These are phyloP conservation scores for Synanceia verrucosa DNA, from an alignment of 2,797 vertebrate species.

Conservation along the genomic window DNA sequence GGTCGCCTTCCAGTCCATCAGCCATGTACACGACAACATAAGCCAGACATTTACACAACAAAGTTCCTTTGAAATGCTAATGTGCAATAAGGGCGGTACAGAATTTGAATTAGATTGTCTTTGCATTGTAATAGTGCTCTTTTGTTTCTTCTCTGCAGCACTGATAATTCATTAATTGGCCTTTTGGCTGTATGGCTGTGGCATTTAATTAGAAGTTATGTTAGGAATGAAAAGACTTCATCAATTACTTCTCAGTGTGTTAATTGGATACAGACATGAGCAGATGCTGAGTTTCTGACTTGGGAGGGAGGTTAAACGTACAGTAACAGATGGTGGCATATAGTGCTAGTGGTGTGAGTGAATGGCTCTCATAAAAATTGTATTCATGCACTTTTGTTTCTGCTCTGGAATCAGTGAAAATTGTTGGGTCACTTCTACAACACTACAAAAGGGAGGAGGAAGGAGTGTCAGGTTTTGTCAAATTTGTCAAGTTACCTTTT, in stretches of 20 bases:
- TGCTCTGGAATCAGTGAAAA: background rate
- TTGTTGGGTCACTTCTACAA: background rate
- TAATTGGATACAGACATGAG: conserved; percentile 36
- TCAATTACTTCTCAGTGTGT: conserved; percentile 35
- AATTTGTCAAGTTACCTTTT: too few relatives aligned
- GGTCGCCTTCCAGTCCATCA: conserved; percentile 27
- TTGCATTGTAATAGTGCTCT: conserved; percentile 57
- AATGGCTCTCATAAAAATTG: background rate
- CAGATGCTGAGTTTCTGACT: conserved; percentile 15
- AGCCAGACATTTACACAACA: conserved; percentile 19
- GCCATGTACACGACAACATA: conserved; percentile 13
- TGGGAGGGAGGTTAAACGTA: conserved; percentile 20
- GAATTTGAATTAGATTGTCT: conserved; percentile 62
- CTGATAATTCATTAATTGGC: conserved; percentile 63
- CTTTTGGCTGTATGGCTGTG: conserved; percentile 54
- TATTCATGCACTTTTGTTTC: background rate
- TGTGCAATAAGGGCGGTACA: conserved; percentile 27
- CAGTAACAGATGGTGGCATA: background rate
- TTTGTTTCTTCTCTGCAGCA: conserved; percentile 43
- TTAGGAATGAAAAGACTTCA: conserved; percentile 45
- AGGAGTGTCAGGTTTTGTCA: too few relatives aligned
- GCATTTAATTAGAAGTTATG: conserved; percentile 60
- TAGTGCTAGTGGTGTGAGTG: background rate
- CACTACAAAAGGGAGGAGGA: background rate
- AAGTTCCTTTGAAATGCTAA: conserved; percentile 54